A percentile compares a stretch with the other conserved stretches of the same genome.
phyloP scores from a whole-genome alignment of 1,140 invertebrate genomes.

The Cyclargus thomasi region DNA sequence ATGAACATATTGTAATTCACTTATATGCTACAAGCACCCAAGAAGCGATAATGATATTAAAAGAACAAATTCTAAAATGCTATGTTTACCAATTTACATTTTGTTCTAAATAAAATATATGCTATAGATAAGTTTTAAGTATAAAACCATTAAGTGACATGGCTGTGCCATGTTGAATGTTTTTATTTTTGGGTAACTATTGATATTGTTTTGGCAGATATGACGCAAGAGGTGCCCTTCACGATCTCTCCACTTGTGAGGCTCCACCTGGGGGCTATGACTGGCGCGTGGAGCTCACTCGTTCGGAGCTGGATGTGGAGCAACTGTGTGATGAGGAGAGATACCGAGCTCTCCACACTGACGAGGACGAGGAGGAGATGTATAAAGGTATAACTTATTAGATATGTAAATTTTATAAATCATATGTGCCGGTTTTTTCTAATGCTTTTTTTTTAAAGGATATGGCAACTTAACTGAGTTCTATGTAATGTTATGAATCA shows the following conservation, averaged over 20 bases:
- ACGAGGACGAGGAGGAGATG: slow-evolving; percentile 89
- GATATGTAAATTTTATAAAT: too few species aligned
- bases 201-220: slow-evolving; percentile 83
- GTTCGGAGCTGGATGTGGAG: slow-evolving; percentile 88
- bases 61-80: not conserved
- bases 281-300: slow-evolving; percentile 81
- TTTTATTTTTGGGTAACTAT: slow-evolving; percentile 17
- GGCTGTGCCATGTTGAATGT: slow-evolving; percentile 15
- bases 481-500: too few species aligned
- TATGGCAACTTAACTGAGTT: not conserved
- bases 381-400: slow-evolving; percentile 81
- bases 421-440: too few species aligned
- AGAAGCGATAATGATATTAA: not conserved
- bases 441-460: too few species aligned
- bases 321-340: slow-evolving; percentile 93
- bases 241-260: slow-evolving; percentile 84
- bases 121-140: not conserved
- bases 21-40: too few species aligned
- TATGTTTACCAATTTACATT: not conserved
- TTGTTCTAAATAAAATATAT: not conserved
- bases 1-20: too few species aligned
- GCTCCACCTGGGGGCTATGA: slow-evolving; percentile 83
- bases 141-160: not conserved
- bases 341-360: slow-evolving; percentile 89
- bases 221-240: slow-evolving; percentile 93